Evolutionary conservation across 2,113 vertebrate species (phyloP).

Genomic region (Ctenodactylus gundi): DNA sequence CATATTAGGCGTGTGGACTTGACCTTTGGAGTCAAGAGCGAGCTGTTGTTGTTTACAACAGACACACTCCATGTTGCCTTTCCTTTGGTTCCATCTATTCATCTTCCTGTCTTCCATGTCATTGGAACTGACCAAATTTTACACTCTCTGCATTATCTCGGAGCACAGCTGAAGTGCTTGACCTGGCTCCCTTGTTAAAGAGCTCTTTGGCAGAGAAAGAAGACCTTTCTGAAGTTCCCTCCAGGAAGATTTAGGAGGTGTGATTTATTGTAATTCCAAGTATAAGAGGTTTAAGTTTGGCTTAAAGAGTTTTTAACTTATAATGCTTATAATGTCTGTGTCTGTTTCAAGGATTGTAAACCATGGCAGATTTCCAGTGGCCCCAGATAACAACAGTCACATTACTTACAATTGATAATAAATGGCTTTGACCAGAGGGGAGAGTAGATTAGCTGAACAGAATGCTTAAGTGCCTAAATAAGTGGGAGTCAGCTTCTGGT

Average conservation of each 20-base stretch:
- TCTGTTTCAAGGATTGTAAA: conserved; percentile 29
- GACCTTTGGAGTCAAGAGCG: not conserved
- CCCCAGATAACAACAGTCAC: conserved; percentile 27
- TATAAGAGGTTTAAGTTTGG: conserved; percentile 32
- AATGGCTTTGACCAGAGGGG: conserved; percentile 39
- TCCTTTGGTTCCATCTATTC: not conserved
- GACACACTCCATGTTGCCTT: not conserved
- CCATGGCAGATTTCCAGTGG: conserved; percentile 31
- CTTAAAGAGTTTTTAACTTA: not conserved
- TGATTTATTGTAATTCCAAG: conserved; percentile 49
- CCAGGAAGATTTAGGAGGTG: conserved; percentile 14
- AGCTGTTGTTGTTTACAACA: not conserved
- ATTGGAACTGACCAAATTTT: not conserved
- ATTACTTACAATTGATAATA: conserved; percentile 29
- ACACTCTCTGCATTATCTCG: not conserved
- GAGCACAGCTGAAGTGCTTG: not conserved
- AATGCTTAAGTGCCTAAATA: conserved; percentile 1
- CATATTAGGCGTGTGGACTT: not conserved
- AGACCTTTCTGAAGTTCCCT: not conserved
- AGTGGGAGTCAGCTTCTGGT: not conserved
- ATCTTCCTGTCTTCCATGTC: not conserved
- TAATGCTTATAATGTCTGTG: not conserved
- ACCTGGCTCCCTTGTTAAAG: not conserved
- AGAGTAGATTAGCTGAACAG: not conserved
- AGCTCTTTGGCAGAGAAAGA: not conserved